phyloP scores from a whole-genome alignment of 64 coral and sea anemone genomes.

The Montipora cactus region DNA sequence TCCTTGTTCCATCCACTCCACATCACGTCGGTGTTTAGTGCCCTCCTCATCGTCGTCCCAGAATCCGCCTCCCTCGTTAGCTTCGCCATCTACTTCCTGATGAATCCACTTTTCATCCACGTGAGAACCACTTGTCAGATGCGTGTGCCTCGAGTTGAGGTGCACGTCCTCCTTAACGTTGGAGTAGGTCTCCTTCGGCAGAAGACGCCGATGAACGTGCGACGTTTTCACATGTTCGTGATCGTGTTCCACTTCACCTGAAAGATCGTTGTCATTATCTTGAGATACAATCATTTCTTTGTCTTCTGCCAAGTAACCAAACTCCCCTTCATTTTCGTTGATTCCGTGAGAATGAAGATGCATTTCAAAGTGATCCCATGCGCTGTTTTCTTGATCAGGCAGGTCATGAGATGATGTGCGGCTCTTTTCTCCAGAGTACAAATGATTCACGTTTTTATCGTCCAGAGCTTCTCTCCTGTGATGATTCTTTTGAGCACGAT shows the following conservation, averaged over 20 bases:
- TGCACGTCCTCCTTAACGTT: background rate
- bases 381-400: background rate
- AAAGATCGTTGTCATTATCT: background rate
- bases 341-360: background rate
- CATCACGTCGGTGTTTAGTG: too few species aligned
- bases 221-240: background rate
- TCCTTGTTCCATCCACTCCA: background rate
- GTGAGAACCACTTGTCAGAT: background rate
- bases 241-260: background rate
- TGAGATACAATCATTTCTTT: background rate
- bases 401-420: background rate
- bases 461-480: background rate
- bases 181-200: background rate
- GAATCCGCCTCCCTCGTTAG: background rate
- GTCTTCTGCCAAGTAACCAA: slow-evolving; percentile 21
- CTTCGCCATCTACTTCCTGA: background rate
- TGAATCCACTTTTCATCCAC: background rate
- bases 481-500: background rate
- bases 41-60: background rate
- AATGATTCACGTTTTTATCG: background rate
- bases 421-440: background rate
- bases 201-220: background rate
- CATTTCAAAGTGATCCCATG: background rate
- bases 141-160: background rate
- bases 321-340: background rate